Percentiles rank a stretch among this genome's conserved stretches.
Evolutionary conservation across 2,113 vertebrate species (phyloP).

Genomic region (Anas platyrhynchos): DNA sequence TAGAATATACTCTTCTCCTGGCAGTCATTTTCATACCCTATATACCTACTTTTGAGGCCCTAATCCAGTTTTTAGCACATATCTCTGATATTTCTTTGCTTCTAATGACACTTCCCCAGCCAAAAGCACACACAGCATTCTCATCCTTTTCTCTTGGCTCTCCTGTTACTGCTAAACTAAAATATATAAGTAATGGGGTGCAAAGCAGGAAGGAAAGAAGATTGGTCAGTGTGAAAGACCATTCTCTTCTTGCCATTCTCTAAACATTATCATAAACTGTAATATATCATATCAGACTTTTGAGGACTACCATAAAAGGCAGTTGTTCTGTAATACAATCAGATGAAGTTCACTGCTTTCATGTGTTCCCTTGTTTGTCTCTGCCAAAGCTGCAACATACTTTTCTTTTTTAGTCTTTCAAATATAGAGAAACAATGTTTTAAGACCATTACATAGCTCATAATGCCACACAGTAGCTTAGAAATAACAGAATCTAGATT

Average conservation of each 20-base stretch:
- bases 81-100: background rate
- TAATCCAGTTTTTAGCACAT: background rate
- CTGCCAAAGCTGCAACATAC: background rate
- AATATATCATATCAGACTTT: background rate
- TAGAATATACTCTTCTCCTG: background rate
- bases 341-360: background rate
- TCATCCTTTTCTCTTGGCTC: background rate
- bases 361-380: background rate
- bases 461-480: background rate
- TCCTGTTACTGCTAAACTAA: background rate
- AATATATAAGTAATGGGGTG: background rate
- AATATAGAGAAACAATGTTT: accelerated
- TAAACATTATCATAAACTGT: background rate
- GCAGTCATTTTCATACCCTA: background rate
- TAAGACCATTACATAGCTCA: background rate
- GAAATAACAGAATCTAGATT: background rate
- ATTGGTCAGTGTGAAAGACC: background rate
- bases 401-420: background rate
- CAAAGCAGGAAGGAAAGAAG: background rate
- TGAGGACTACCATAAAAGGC: background rate
- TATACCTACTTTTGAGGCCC: background rate
- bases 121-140: background rate
- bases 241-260: background rate
- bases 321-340: background rate
- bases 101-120: background rate